Evolutionary conservation across 2,113 vertebrate species (phyloP).

Genomic region (Aplodontia rufa): DNA sequence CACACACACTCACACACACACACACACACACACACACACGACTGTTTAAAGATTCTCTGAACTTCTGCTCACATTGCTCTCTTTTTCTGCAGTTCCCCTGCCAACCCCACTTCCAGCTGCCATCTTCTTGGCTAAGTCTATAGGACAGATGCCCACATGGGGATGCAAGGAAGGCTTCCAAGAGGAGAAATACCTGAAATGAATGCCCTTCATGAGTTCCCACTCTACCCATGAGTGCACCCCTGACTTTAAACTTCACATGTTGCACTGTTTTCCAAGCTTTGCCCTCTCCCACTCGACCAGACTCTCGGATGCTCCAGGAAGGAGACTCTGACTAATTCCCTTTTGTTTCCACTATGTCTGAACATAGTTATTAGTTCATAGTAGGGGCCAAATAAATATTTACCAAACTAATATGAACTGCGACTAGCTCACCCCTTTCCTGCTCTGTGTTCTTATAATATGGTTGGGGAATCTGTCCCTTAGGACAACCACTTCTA

Average conservation of each 20-base stretch:
- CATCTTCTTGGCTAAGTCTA: accelerated
- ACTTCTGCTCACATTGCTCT: background rate
- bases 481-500: background rate
- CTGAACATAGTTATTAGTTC: background rate
- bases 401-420: background rate
- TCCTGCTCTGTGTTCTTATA: background rate
- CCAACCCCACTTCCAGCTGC: background rate
- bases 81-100: background rate
- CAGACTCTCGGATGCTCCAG: background rate
- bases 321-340: background rate
- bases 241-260: too few relatives aligned
- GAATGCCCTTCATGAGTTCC: background rate
- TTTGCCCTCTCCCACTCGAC: background rate
- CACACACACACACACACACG: too few relatives aligned
- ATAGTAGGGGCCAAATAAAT: background rate
- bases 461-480: background rate
- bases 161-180: background rate
- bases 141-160: too few relatives aligned
- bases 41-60: background rate
- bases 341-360: background rate
- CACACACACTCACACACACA: too few relatives aligned
- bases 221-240: background rate
- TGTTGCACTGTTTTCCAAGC: accelerated
- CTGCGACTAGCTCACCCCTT: background rate
- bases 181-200: background rate